phyloP scores from a whole-genome alignment of 2,797 vertebrate species.

The Echeneis naucrates region DNA sequence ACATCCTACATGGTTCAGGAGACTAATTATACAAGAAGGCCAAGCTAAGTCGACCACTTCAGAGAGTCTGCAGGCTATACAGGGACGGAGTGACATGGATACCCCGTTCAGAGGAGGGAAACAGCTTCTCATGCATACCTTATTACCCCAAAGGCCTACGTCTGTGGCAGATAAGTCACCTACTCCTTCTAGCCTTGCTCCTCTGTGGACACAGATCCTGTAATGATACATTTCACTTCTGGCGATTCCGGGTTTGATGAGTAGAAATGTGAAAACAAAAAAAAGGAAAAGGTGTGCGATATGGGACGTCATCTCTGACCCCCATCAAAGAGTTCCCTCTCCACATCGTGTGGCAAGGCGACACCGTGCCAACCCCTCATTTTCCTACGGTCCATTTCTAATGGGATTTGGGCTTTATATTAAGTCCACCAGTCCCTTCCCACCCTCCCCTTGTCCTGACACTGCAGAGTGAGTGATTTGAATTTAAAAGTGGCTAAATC shows the following conservation, averaged over 20 bases:
- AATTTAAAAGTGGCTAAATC: constrained; percentile 84
- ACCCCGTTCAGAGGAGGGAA: constrained; percentile 78
- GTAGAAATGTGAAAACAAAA: constrained; percentile 77
- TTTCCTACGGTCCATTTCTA: constrained; percentile 84
- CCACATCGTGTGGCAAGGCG: constrained; percentile 74
- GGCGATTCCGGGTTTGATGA: constrained; percentile 82
- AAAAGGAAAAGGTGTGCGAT: constrained; percentile 63
- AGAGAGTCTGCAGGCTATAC: constrained; percentile 78
- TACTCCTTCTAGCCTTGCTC: constrained; percentile 79
- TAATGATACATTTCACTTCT: constrained; percentile 88
- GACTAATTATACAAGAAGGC: constrained; percentile 87
- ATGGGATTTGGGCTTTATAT: constrained; percentile 89
- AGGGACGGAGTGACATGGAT: constrained; percentile 81
- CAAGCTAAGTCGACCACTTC: constrained; percentile 78
- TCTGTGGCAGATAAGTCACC: constrained; percentile 85
- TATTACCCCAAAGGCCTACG: constrained; percentile 86
- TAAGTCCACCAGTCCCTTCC: constrained; percentile 77
- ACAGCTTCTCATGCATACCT: constrained; percentile 88
- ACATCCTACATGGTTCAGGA: constrained; percentile 80
- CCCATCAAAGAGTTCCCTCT: constrained; percentile 84
- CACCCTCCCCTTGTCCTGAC: constrained; percentile 72
- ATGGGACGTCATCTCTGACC: constrained; percentile 85
- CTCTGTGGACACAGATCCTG: constrained; percentile 84
- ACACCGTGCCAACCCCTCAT: constrained; percentile 81
- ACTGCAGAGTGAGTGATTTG: constrained; percentile 80